phyloP scores from a whole-genome alignment of 2,113 vertebrate species.

The Rutilus rutilus region DNA sequence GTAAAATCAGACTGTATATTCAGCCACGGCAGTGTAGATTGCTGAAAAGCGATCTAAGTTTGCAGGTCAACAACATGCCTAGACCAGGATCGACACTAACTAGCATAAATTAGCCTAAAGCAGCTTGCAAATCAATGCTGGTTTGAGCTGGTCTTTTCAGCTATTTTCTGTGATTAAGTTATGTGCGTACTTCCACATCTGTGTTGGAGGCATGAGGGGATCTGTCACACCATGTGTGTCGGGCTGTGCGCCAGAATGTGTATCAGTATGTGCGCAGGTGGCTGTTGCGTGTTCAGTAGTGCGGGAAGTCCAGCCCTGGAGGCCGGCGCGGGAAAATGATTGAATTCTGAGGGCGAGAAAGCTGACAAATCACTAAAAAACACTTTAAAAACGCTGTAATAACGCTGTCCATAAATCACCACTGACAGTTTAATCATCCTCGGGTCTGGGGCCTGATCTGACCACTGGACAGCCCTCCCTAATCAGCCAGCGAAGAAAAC shows the following conservation, averaged over 20 bases:
- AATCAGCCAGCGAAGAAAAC: conserved; percentile 51
- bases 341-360: conserved; percentile 73
- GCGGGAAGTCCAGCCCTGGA: conserved; percentile 62
- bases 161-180: conserved; percentile 19
- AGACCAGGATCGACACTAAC: not conserved
- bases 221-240: conserved; percentile 14
- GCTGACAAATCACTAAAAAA: conserved; percentile 76
- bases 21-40: no score
- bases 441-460: conserved; percentile 63
- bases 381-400: conserved; percentile 63
- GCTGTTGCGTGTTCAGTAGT: conserved; percentile 55
- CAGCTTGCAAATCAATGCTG: not conserved
- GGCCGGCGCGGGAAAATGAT: conserved; percentile 68
- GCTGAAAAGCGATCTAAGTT: not conserved
- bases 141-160: not conserved
- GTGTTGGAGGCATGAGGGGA: not conserved
- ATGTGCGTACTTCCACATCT: conserved; percentile 9
- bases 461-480: conserved; percentile 55
- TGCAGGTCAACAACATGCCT: not conserved
- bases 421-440: conserved; percentile 79
- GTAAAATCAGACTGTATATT: not conserved
- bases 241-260: conserved; percentile 41
- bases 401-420: conserved; percentile 73
- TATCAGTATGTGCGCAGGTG: conserved; percentile 54
- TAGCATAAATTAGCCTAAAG: not conserved